Evolutionary conservation across 2,888 invertebrate species (phyloP).

Genomic region (Andrena camellia): DNA sequence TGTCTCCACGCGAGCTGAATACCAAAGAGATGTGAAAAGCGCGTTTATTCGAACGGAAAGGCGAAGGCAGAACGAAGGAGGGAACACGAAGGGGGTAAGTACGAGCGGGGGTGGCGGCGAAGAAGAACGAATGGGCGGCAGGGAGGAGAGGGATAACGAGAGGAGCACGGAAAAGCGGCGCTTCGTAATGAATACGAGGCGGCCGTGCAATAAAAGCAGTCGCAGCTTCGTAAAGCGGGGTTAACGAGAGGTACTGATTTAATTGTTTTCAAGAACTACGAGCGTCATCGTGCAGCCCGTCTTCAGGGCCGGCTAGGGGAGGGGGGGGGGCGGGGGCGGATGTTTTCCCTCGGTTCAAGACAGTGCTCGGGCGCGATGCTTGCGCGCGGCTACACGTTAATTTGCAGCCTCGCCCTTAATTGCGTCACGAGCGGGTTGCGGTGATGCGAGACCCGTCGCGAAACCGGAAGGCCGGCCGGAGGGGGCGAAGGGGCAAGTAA

Average conservation of each 20-base stretch:
- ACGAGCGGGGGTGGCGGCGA: neutral
- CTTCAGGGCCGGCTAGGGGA: neutral
- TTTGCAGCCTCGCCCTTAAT: constrained; percentile 20
- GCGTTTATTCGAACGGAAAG: neutral
- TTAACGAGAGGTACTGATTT: constrained; percentile 57
- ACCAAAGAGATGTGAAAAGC: no score
- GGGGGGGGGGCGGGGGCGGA: neutral
- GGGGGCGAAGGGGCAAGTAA: constrained; percentile 15
- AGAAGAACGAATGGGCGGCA: neutral
- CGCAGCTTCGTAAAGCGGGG: constrained; percentile 21
- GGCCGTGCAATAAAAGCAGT: constrained; percentile 20
- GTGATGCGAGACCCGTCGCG: neutral
- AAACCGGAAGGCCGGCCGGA: neutral
- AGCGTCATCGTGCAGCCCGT: constrained; percentile 24
- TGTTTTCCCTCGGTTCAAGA: constrained; percentile 14
- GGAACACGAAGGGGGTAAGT: neutral
- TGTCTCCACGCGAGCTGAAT: no score
- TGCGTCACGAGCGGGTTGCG: constrained; percentile 15
- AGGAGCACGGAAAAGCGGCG: neutral
- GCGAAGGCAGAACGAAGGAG: neutral
- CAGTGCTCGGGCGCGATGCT: neutral
- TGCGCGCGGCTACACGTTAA: constrained; percentile 17
- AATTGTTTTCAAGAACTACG: constrained; percentile 55
- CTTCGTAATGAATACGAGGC: constrained; percentile 33
- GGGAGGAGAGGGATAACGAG: constrained; percentile 6